Evolutionary conservation across 2,113 vertebrate genomes (phyloP).

Genomic region (Ammospiza caudacuta): DNA sequence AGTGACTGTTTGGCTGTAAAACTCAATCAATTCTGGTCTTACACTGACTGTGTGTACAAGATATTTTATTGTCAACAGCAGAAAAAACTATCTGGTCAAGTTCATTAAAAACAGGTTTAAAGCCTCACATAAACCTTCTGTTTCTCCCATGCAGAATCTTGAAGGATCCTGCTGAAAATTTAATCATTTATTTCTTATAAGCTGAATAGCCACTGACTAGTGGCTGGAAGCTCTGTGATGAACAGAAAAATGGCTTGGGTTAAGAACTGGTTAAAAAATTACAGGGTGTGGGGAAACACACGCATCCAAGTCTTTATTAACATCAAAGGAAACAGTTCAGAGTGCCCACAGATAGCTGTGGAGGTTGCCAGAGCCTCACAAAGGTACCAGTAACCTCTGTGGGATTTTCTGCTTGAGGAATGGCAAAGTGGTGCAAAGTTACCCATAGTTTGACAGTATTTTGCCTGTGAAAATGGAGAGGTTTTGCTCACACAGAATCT

Average conservation of each 20-base stretch:
- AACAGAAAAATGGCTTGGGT: neutral
- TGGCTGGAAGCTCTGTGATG: neutral
- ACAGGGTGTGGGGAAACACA: neutral
- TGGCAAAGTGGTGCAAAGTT: neutral
- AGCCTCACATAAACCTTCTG: neutral
- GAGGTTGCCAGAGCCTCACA: neutral
- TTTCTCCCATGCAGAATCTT: neutral
- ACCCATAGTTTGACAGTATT: neutral
- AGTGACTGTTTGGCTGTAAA: neutral
- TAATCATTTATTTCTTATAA: neutral
- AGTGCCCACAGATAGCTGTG: neutral
- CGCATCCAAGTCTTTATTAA: neutral
- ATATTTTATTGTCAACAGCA: neutral
- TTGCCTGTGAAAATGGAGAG: neutral
- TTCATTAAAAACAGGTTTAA: constrained; percentile 3
- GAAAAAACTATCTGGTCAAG: neutral
- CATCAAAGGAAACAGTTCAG: neutral
- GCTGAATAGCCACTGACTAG: neutral
- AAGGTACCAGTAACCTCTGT: neutral
- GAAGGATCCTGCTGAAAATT: neutral
- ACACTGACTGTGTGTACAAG: neutral
- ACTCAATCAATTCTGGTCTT: neutral
- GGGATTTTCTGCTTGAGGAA: neutral
- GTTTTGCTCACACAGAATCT: neutral
- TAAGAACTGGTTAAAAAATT: neutral